Base-by-base conservation (phyloP, 1,140 invertebrate species). In the Phymorhynchus buccinoides region DNA sequence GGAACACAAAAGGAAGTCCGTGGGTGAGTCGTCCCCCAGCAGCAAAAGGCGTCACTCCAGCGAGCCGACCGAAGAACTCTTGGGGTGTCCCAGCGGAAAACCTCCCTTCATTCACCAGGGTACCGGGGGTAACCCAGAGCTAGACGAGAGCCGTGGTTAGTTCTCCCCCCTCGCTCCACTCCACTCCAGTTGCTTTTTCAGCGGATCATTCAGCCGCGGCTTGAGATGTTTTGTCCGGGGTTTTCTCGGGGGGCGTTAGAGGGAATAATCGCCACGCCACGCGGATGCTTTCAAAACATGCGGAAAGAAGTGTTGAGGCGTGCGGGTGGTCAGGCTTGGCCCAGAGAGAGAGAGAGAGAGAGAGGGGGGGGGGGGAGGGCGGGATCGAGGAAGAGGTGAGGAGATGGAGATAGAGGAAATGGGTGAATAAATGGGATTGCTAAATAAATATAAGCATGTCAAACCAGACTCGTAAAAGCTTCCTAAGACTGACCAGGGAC, bases 231-330 rank as follows among this genome's bases (percentile, higher is more conserved):
- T 62, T 62, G 56, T 62, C 56, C n/a, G 56, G n/a, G 56, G 56
- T 27, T 62, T 62, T 62, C 56, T 62, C 56, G 56, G n/a, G 56
- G n/a, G 56, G 56, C 22, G 56, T 62, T 62, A 62, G 56, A 62
- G 1, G 56, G 56, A 62, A 62, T 62, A 62, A 62, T 62, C 56
- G n/a, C 56, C 56, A 62, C n/a, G 22, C n/a, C n/a, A n/a, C n/a
- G 56, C 56, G 56, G n/a, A 62, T 62, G 56, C 56, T 62, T 62
- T 62, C 56, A 62, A 62, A 62, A 62, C 56, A 62, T 27, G 22
- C 18, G 56, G 22, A 62, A 62, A 22, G n/a, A 27, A 22, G 56
- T 16, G 18, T 27, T 62, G 56, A 62, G 56, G 22, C 56, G 56
- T 27, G n/a, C 56, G 56, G 56, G 56, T 62, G 56, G 56, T 62